phyloP scores from a whole-genome alignment of 2,888 invertebrate genomes.

The Thecophora atra region DNA sequence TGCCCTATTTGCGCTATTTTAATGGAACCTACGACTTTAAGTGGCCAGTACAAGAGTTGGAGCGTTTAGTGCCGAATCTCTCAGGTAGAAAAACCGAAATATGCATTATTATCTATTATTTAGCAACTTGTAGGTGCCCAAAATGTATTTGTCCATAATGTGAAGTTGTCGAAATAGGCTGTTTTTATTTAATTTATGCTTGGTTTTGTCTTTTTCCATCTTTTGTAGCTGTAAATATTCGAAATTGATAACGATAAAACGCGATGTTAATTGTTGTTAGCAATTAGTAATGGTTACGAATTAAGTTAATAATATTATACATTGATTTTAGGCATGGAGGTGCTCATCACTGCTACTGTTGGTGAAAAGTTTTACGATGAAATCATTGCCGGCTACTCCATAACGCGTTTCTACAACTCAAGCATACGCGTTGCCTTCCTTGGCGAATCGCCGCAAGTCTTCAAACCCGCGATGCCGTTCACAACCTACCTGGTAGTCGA shows the following conservation, averaged over 20 bases:
- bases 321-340: constrained; percentile 74
- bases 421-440: constrained; percentile 84
- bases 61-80: constrained; percentile 69
- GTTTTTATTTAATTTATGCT: too few species aligned
- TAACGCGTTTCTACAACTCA: constrained; percentile 88
- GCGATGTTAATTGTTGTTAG: background rate
- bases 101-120: too few species aligned
- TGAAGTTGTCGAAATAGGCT: too few species aligned
- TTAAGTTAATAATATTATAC: background rate
- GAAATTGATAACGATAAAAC: too few species aligned
- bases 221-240: too few species aligned
- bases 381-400: constrained; percentile 83
- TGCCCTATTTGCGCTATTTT: constrained; percentile 82
- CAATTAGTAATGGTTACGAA: background rate
- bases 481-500: constrained; percentile 87
- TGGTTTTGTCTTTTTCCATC: too few species aligned
- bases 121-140: too few species aligned
- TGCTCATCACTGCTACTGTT: constrained; percentile 84
- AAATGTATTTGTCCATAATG: too few species aligned
- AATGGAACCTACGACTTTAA: constrained; percentile 88
- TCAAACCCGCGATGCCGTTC: constrained; percentile 94
- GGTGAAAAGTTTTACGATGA: constrained; percentile 89
- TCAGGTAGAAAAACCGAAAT: constrained; percentile 66
- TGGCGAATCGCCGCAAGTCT: constrained; percentile 91
- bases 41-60: constrained; percentile 81